phyloP scores from a whole-genome alignment of 2,888 invertebrate genomes.

The Phania funesta region DNA sequence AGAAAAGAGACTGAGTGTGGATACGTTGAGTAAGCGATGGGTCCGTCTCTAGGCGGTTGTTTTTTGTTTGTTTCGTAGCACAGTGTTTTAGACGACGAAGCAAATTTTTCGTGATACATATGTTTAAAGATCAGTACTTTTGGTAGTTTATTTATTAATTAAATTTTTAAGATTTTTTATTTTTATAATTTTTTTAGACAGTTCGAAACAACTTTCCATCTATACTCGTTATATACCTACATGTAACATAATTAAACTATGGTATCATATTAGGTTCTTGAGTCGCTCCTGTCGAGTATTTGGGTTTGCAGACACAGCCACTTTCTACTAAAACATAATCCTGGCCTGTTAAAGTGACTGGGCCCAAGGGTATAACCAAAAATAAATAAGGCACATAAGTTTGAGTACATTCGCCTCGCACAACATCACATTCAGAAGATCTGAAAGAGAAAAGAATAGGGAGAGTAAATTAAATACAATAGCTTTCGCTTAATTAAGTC shows the following conservation, averaged over 20 bases:
- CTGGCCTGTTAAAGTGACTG: conserved; percentile 94
- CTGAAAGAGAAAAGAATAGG: conserved; percentile 79
- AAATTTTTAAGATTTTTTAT: neutral
- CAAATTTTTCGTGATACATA: neutral
- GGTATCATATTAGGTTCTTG: conserved; percentile 81
- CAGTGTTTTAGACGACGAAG: too few relatives aligned
- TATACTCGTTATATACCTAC: conserved; percentile 1
- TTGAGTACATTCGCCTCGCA: conserved; percentile 94
- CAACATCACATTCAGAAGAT: conserved; percentile 92
- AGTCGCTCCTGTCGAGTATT: conserved; percentile 80
- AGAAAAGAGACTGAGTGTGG: too few relatives aligned
- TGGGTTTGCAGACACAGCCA: conserved; percentile 92
- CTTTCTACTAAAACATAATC: conserved; percentile 97
- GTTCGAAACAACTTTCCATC: conserved; percentile 33
- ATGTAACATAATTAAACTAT: conserved; percentile 70
- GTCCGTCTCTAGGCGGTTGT: too few relatives aligned
- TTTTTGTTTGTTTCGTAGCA: too few relatives aligned
- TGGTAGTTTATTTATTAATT: conserved; percentile 29
- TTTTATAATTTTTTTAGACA: conserved; percentile 7
- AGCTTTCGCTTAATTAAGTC: too few relatives aligned
- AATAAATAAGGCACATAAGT: conserved; percentile 93
- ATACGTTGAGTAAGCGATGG: too few relatives aligned
- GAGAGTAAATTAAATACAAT: neutral
- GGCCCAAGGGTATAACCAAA: conserved; percentile 93
- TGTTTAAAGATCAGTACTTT: conserved; percentile 34